Conservation (phyloP, 2,113 vertebrate genomes). For the Lethenteron camtschaticum region DNA sequence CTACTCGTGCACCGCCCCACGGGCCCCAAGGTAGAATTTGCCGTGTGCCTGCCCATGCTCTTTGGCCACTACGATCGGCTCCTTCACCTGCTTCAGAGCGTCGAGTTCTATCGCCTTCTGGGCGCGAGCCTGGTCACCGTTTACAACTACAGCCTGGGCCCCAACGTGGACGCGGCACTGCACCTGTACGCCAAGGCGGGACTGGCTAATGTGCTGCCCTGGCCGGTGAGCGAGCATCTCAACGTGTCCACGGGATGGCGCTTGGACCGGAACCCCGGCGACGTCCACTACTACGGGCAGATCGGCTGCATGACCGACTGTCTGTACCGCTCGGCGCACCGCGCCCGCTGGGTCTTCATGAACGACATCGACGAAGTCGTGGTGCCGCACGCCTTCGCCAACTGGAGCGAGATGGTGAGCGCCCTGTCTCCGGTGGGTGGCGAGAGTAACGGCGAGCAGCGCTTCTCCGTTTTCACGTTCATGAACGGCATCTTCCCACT, state of each 20-base stretch:
- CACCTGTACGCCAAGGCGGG: conserved; percentile 8
- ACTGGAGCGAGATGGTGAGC: conserved; percentile 8
- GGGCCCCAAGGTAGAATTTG: conserved; percentile 20
- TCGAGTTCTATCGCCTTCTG: conserved; percentile 42
- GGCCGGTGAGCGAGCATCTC: conserved; percentile 8
- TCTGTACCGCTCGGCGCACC: conserved; percentile 12
- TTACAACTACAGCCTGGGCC: conserved; percentile 38
- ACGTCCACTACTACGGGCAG: conserved; percentile 15
- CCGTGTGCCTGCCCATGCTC: conserved; percentile 34
- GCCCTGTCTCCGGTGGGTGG: background rate
- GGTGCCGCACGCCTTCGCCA: conserved; percentile 7
- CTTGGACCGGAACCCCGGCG: conserved; percentile 2
- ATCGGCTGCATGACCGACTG: conserved; percentile 13
- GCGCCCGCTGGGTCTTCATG: conserved; percentile 9
- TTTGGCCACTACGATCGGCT: conserved; percentile 34
- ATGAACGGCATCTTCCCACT: too few relatives aligned
- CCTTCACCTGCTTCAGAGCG: conserved; percentile 31
- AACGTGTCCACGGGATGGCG: conserved; percentile 1
- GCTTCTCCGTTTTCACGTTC: too few relatives aligned
- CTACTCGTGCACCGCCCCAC: too few relatives aligned
- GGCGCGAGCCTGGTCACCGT: conserved; percentile 29
- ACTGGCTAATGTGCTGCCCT: conserved; percentile 7
- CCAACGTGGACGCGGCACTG: conserved; percentile 10
- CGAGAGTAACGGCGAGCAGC: too few relatives aligned
- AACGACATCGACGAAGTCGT: conserved; percentile 11